phyloP scores from a whole-genome alignment of 2,113 vertebrate species.

The pig (Sus scrofa) region DNA sequence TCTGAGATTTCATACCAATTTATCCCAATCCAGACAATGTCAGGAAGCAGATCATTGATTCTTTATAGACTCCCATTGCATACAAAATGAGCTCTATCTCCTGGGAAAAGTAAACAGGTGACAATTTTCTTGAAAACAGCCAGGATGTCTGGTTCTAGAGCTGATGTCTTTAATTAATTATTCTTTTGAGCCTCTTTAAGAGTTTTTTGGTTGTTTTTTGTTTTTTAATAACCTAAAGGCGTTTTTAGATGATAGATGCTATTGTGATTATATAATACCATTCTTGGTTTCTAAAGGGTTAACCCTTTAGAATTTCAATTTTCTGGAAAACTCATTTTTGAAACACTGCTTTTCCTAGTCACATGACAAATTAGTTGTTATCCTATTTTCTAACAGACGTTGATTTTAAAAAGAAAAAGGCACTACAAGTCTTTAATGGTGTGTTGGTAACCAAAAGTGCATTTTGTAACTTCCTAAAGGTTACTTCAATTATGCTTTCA shows the following conservation, averaged over 20 bases:
- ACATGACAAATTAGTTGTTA: slow-evolving; percentile 7
- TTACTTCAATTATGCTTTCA: slow-evolving; percentile 58
- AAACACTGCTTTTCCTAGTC: slow-evolving; percentile 33
- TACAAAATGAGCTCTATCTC: slow-evolving; percentile 43
- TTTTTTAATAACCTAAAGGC: not conserved
- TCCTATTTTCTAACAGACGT: not conserved
- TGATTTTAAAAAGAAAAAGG: slow-evolving; percentile 37
- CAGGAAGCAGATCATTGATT: not conserved
- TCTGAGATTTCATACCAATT: slow-evolving; percentile 13
- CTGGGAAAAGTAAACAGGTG: slow-evolving; percentile 35
- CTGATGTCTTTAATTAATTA: slow-evolving; percentile 26
- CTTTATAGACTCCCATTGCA: not conserved
- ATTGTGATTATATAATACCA: not conserved
- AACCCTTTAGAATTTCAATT: slow-evolving; percentile 47
- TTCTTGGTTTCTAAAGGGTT: slow-evolving; percentile 43
- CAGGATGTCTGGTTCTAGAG: not conserved
- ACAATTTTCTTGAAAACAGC: slow-evolving; percentile 9
- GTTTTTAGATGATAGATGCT: not conserved
- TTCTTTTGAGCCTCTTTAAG: not conserved
- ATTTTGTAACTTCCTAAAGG: slow-evolving; percentile 57
- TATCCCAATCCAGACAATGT: not conserved
- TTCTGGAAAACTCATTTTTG: slow-evolving; percentile 56
- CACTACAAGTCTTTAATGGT: not conserved
- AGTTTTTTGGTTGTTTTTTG: not conserved
- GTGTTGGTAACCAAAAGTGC: slow-evolving; percentile 28